Evolutionary conservation across 1,140 invertebrate species (phyloP), one percentile per base, ranked within the genome.

Genomic region (Achroia grisella): DNA sequence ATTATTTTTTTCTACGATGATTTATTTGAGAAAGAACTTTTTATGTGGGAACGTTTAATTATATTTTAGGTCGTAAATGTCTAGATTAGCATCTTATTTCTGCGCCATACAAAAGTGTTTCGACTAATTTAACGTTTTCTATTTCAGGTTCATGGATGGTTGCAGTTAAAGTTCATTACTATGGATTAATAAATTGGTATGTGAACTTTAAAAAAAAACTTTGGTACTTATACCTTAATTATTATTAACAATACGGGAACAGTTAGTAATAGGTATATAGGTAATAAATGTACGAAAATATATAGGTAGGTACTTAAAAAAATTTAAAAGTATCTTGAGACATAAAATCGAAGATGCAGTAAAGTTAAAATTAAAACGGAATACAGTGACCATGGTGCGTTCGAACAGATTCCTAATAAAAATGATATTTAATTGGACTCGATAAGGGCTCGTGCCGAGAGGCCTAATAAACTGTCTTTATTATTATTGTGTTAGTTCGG

Each of bases 391-490:
- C 68, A 50, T 69, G 59, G 71, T 74, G 71, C 70, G 67, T 72
- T 73, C 49, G 62, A 62, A 56, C 48, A 57, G 67, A 71, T 76
- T 74, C 71, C 64, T 62, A 84, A 82, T 84, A 84, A 84, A 84
- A 81, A 81, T 78, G 71, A 75, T 81, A 84, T 84, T 84, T 84
- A 84, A 84, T 84, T 84, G 78, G 69, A 74, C 59, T 61, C 77
- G 77, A 84, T 84, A 84, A 71, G 64, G 65, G 55, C 56, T 71
- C 70, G 62, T 68, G 63, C 53, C 58, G 58, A 68, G 71, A 62
- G 61, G 69, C 51, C 70, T 67, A 82, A 84, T 84, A 84, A 84
- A 84, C 64, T 69, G 59, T 49, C 65, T 80, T 77, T 80, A 80
- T 82, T 84, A 84, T 84, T 79, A 70, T 67, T 72, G 62, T 73